Conservation (phyloP, 1,140 invertebrate species). For the Belonocnema kinseyi region DNA sequence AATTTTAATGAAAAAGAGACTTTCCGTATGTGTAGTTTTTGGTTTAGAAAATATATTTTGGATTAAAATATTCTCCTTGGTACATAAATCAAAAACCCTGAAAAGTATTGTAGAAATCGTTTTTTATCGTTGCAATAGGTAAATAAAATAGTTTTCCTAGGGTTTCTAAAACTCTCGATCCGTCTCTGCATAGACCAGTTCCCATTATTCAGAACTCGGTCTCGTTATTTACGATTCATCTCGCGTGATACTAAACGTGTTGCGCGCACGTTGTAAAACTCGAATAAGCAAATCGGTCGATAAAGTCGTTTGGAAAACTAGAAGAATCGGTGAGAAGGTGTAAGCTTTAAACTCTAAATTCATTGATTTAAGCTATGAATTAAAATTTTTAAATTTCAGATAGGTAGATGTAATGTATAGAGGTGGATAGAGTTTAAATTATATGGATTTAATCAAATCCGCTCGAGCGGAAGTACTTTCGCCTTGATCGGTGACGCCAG, state of each 20-base stretch:
- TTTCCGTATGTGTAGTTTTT: neutral
- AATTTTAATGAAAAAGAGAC: neutral
- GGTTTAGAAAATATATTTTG: neutral
- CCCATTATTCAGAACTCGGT: slow-evolving; percentile 23
- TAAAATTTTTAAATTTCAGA: neutral
- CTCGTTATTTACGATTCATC: slow-evolving; percentile 25
- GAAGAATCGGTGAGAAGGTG: neutral
- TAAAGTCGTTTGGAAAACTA: slow-evolving; percentile 1
- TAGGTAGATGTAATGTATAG: neutral
- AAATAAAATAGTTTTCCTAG: neutral
- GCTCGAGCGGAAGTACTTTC: slow-evolving; percentile 42
- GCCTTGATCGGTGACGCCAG: neutral
- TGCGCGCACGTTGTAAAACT: slow-evolving; percentile 14
- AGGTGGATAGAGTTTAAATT: neutral
- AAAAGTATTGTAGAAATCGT: neutral
- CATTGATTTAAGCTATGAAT: too few relatives aligned
- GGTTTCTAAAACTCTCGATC: neutral
- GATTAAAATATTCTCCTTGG: neutral
- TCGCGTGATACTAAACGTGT: slow-evolving; percentile 26
- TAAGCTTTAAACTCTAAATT: too few relatives aligned
- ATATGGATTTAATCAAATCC: neutral
- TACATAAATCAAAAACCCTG: neutral
- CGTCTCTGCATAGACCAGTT: slow-evolving; percentile 2
- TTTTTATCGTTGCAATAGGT: neutral
- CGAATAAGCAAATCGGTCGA: slow-evolving; percentile 2